Conservation (phyloP, 2,888 invertebrate species). For the Plagiodera versicolora region DNA sequence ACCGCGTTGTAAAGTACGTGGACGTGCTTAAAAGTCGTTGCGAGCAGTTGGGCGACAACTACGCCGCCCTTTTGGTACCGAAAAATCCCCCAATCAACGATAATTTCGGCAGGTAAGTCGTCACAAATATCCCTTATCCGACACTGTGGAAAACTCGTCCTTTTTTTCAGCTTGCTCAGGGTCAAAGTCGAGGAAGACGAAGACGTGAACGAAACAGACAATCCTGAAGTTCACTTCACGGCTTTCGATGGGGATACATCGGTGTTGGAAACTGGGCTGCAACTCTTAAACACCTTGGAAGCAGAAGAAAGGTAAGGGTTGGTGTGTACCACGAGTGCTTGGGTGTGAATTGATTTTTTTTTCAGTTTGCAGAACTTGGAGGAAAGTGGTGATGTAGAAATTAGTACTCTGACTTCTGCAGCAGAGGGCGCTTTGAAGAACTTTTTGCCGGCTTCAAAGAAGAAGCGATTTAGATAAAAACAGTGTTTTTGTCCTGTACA, state of each 20-base stretch:
- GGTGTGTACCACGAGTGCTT: too few species aligned
- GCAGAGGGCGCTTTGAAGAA: too few species aligned
- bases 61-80: constrained; percentile 41
- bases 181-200: constrained; percentile 46
- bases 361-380: too few species aligned
- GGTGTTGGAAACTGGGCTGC: constrained; percentile 47
- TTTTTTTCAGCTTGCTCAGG: constrained; percentile 36
- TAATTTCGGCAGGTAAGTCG: constrained; percentile 42
- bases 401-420: too few species aligned
- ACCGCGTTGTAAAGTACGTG: constrained; percentile 49
- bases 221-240: constrained; percentile 46
- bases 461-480: too few species aligned
- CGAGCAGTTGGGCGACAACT: constrained; percentile 44
- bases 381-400: too few species aligned
- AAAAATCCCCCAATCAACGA: constrained; percentile 40
- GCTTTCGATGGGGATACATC: constrained; percentile 45
- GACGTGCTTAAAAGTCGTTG: constrained; percentile 46
- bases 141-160: background rate
- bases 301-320: constrained; percentile 42
- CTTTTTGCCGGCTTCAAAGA: too few species aligned
- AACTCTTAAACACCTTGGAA: constrained; percentile 49
- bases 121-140: background rate
- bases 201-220: constrained; percentile 42
- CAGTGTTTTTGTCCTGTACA: too few species aligned
- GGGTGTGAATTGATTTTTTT: too few species aligned